A percentile compares a stretch with the other conserved stretches of the same genome.
phyloP scores from a whole-genome alignment of 2,888 invertebrate species.

The Trilocha varians region DNA sequence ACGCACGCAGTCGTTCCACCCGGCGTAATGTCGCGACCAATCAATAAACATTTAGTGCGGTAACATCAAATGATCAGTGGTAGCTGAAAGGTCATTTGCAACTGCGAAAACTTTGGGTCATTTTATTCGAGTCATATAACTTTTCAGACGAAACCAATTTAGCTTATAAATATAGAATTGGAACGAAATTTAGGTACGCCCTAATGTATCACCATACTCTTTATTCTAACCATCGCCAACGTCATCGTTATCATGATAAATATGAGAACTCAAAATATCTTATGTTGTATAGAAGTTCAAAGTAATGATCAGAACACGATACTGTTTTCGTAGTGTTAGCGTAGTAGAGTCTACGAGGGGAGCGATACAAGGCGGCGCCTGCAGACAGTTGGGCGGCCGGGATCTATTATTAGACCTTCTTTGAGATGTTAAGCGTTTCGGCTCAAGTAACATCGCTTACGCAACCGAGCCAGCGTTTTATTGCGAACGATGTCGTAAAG shows the following conservation, averaged over 20 bases:
- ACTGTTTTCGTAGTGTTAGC: background rate
- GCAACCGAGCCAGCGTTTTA: slow-evolving; percentile 35
- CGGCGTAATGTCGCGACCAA: background rate
- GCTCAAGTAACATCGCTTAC: slow-evolving; percentile 40
- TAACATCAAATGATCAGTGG: background rate
- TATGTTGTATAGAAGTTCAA: too few species aligned
- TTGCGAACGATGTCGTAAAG: slow-evolving; percentile 41
- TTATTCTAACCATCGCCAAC: too few species aligned
- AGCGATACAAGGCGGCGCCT: slow-evolving; percentile 14
- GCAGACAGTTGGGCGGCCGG: slow-evolving; percentile 11
- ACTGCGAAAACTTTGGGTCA: background rate
- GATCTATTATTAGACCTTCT: slow-evolving; percentile 23
- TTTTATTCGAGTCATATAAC: too few species aligned
- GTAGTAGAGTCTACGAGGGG: background rate
- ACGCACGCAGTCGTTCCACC: background rate
- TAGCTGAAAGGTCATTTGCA: background rate
- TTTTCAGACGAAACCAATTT: too few species aligned
- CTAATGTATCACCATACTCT: too few species aligned
- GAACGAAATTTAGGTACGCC: too few species aligned
- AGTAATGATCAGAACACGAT: background rate
- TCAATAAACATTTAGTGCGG: background rate
- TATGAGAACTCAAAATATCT: too few species aligned
- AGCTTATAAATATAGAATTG: too few species aligned
- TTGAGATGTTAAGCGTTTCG: slow-evolving; percentile 45
- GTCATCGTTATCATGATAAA: too few species aligned